Evolutionary conservation across 2,888 invertebrate genomes (phyloP).

Genomic region (Tanypteryx hageni): DNA sequence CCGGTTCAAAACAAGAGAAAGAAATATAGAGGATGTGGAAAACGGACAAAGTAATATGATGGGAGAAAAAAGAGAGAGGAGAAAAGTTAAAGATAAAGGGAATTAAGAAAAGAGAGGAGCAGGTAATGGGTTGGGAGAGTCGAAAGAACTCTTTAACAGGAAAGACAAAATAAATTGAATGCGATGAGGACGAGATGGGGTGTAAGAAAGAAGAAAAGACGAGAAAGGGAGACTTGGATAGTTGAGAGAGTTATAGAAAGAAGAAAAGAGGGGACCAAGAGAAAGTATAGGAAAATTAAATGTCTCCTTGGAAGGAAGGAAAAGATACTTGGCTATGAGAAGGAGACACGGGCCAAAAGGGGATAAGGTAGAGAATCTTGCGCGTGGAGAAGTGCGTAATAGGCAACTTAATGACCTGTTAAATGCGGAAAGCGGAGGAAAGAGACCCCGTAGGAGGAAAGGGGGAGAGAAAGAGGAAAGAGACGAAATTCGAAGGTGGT

Average conservation of each 20-base stretch:
- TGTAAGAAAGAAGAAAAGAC: background rate
- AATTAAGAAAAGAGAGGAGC: background rate
- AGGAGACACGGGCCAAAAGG: too few species aligned
- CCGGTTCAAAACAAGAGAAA: too few species aligned
- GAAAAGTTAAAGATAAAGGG: too few species aligned
- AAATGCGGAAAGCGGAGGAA: too few species aligned
- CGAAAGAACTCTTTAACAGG: background rate
- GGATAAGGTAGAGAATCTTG: too few species aligned
- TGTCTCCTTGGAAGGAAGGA: background rate
- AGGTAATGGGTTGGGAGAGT: too few species aligned
- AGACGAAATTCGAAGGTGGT: too few species aligned
- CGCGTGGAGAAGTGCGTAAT: too few species aligned
- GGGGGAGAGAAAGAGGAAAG: too few species aligned
- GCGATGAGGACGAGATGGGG: background rate
- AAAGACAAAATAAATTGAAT: background rate
- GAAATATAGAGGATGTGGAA: too few species aligned
- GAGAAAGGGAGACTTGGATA: background rate
- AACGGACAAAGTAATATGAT: background rate
- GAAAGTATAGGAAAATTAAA: background rate
- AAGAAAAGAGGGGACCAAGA: background rate
- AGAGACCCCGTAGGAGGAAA: too few species aligned
- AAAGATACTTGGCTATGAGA: background rate
- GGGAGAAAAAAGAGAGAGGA: background rate
- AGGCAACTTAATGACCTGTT: too few species aligned
- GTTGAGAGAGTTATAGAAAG: background rate